Conservation (phyloP, 2,888 invertebrate genomes). For the Caenorhabditis afra region DNA sequence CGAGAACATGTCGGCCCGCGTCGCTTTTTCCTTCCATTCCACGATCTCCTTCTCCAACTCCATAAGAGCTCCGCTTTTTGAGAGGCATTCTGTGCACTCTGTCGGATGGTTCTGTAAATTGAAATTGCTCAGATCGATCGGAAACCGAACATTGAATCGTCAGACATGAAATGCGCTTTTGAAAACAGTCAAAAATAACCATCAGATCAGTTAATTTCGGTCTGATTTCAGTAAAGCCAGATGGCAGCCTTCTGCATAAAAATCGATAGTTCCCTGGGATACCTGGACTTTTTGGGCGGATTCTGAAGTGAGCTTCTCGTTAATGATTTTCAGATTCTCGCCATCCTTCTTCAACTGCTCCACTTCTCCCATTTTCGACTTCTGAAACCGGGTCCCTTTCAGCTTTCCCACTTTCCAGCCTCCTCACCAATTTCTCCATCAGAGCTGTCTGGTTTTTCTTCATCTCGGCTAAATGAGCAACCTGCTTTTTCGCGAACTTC, state of each 20-base stretch:
- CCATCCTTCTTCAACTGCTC: constrained; percentile 26
- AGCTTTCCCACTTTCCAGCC: not conserved
- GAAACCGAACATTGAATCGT: no score
- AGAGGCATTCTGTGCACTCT: constrained; percentile 44
- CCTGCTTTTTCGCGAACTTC: constrained; percentile 59
- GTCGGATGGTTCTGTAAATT: constrained; percentile 46
- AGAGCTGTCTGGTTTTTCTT: constrained; percentile 44
- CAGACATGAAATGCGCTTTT: no score
- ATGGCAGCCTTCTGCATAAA: no score
- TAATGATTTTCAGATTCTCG: constrained; percentile 38
- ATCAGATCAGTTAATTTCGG: no score
- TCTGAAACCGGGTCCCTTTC: no score
- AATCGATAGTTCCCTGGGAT: not conserved
- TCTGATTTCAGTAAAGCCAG: no score
- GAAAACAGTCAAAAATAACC: no score
- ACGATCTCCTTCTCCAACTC: constrained; percentile 40
- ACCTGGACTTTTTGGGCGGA: constrained; percentile 45
- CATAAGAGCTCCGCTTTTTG: constrained; percentile 29
- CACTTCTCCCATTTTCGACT: constrained; percentile 34
- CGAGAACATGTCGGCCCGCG: constrained; percentile 47
- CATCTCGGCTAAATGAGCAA: constrained; percentile 53
- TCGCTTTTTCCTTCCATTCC: constrained; percentile 48
- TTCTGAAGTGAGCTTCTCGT: constrained; percentile 37
- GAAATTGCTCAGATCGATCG: not conserved
- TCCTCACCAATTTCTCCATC: constrained; percentile 47